Percentiles rank a stretch among this genome's conserved stretches.
phyloP scores from a whole-genome alignment of 2,797 vertebrate genomes.

The Lepidocolaptes lacrymiger region DNA sequence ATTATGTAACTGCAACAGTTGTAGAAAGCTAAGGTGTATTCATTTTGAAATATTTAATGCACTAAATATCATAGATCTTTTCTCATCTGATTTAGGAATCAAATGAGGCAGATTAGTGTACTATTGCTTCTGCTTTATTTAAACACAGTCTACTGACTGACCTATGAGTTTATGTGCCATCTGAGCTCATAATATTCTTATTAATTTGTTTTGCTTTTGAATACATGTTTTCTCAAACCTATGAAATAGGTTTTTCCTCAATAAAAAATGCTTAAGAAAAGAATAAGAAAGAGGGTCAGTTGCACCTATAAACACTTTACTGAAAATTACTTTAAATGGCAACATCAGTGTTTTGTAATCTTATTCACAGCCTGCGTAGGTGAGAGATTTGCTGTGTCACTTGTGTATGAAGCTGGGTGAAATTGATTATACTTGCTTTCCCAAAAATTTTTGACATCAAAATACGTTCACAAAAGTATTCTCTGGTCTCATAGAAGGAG shows the following conservation, averaged over 20 bases:
- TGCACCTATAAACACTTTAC: background rate
- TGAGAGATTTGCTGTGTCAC: background rate
- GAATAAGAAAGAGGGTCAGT: background rate
- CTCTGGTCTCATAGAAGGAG: background rate
- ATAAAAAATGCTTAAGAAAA: background rate
- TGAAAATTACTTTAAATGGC: background rate
- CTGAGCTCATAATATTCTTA: background rate
- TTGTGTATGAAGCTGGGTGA: background rate
- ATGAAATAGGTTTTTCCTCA: background rate
- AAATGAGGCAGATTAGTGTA: too few relatives aligned
- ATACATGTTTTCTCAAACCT: background rate
- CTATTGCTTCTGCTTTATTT: too few relatives aligned
- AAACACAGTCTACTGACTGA: background rate
- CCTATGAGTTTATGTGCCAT: background rate
- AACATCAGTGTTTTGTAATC: constrained; percentile 4
- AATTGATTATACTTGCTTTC: background rate
- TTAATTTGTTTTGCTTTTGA: background rate
- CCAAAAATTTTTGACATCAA: background rate
- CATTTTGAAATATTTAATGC: too few relatives aligned
- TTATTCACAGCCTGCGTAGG: background rate
- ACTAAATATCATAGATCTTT: too few relatives aligned
- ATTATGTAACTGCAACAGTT: too few relatives aligned
- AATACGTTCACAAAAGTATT: background rate
- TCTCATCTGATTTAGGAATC: background rate
- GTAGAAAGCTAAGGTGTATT: too few relatives aligned